These are phyloP conservation scores for Ophion costatus DNA, from an alignment of 2,888 invertebrate species.

Conservation along the genomic window DNA sequence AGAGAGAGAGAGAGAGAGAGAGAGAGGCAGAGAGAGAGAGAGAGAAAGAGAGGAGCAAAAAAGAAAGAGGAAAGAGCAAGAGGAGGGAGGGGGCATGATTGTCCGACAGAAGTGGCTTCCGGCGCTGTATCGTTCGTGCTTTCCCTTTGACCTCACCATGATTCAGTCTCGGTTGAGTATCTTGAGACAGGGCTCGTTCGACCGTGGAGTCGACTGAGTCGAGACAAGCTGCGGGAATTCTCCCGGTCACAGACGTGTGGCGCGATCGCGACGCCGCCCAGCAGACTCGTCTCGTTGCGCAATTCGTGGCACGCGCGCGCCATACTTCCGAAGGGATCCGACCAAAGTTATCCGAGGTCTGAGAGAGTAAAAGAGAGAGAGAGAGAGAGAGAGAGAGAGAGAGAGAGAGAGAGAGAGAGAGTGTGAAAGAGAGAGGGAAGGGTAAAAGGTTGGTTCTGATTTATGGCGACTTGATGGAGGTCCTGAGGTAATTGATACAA, in stretches of 20 bases:
- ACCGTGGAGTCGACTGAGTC: constrained; percentile 18
- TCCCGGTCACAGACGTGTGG: constrained; percentile 24
- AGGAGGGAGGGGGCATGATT: constrained; percentile 1
- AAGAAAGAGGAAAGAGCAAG: background rate
- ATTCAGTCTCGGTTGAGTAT: constrained; percentile 45
- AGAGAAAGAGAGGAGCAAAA: no score
- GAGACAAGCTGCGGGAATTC: constrained; percentile 18
- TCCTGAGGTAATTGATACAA: background rate
- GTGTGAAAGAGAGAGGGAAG: background rate
- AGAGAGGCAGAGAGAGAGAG: no score
- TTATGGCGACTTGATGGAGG: background rate
- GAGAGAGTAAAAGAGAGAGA: background rate
- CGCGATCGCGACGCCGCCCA: background rate
- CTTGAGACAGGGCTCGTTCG: constrained; percentile 51
- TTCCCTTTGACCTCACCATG: constrained; percentile 67
- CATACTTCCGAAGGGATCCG: constrained; percentile 49
- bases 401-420: background rate
- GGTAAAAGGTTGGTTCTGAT: constrained; percentile 1
- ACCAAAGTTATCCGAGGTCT: constrained; percentile 23
- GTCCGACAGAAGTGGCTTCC: constrained; percentile 64
- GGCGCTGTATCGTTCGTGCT: constrained; percentile 60
- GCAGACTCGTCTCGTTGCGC: constrained; percentile 46
- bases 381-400: background rate
- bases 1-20: no score
- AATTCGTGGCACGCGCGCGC: constrained; percentile 57